Conservation (phyloP, 2,888 invertebrate genomes). For the Megamerina dolium region DNA sequence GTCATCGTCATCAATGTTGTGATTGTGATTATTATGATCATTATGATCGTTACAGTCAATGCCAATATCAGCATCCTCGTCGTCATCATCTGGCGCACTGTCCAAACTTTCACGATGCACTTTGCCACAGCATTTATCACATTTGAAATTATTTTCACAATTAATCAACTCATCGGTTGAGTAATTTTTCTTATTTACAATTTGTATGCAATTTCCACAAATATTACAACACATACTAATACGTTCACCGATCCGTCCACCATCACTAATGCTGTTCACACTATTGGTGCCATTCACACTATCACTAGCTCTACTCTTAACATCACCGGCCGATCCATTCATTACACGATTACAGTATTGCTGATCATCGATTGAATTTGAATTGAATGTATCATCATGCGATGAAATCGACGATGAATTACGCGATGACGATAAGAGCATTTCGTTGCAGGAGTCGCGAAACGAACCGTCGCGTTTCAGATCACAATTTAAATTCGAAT, state of each 20-base stretch:
- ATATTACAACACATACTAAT: slow-evolving; percentile 38
- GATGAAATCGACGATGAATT: slow-evolving; percentile 28
- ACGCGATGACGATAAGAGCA: slow-evolving; percentile 42
- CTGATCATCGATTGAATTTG: slow-evolving; percentile 16
- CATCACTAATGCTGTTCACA: slow-evolving; percentile 9
- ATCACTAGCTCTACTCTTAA: slow-evolving; percentile 1
- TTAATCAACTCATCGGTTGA: slow-evolving; percentile 29
- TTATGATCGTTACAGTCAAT: no score
- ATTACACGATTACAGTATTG: no score
- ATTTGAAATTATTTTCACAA: slow-evolving; percentile 36
- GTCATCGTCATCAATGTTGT: slow-evolving; percentile 13
- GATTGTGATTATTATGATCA: slow-evolving; percentile 12
- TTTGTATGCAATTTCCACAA: slow-evolving; percentile 37
- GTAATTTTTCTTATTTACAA: slow-evolving; percentile 30
- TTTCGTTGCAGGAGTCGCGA: slow-evolving; percentile 23
- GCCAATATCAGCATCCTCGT: slow-evolving; percentile 30
- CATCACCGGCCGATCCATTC: no score
- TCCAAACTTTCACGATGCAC: slow-evolving; percentile 31
- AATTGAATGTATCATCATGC: slow-evolving; percentile 25
- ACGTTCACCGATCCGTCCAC: slow-evolving; percentile 26
- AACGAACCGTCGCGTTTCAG: no score
- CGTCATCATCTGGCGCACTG: slow-evolving; percentile 35
- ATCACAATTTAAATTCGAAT: slow-evolving; percentile 29
- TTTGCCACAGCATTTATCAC: slow-evolving; percentile 37
- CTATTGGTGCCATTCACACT: slow-evolving; percentile 14